Percentiles rank a stretch among this genome's conserved stretches.
phyloP scores from a whole-genome alignment of 2,797 vertebrate species.

The Cryptoblepharus egeriae region DNA sequence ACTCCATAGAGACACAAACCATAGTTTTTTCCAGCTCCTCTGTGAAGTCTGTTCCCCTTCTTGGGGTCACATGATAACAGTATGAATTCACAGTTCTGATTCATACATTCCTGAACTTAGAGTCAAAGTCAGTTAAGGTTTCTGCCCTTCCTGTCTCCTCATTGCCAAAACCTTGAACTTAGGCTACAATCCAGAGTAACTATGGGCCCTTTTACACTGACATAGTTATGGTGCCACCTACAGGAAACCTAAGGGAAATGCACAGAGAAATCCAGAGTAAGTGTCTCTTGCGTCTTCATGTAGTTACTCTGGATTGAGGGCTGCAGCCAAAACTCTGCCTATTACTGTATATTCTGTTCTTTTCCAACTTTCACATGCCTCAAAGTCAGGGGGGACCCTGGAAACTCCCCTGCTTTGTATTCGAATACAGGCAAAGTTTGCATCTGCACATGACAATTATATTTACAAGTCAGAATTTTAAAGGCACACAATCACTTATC shows the following conservation, averaged over 20 bases:
- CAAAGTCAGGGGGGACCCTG: neutral
- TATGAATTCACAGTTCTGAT: conserved; percentile 34
- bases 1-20: conserved; percentile 8
- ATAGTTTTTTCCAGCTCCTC: conserved; percentile 8
- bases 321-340: neutral
- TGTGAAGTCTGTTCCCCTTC: conserved; percentile 3
- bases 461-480: neutral
- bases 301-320: too few species aligned
- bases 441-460: neutral
- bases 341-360: too few species aligned
- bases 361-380: neutral
- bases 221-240: too few species aligned
- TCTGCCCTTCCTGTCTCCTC: neutral
- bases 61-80: neutral
- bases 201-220: too few species aligned
- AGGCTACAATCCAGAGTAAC: too few species aligned
- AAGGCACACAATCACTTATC: neutral
- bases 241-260: too few species aligned
- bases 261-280: too few species aligned
- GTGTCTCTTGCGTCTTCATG: too few species aligned
- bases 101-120: neutral
- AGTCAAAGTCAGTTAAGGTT: conserved; percentile 2
- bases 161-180: neutral
- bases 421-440: neutral
- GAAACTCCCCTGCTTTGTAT: neutral